These are phyloP conservation scores for Lathronympha strigana DNA, from an alignment of 2,888 invertebrate genomes.

Conservation along the genomic window DNA sequence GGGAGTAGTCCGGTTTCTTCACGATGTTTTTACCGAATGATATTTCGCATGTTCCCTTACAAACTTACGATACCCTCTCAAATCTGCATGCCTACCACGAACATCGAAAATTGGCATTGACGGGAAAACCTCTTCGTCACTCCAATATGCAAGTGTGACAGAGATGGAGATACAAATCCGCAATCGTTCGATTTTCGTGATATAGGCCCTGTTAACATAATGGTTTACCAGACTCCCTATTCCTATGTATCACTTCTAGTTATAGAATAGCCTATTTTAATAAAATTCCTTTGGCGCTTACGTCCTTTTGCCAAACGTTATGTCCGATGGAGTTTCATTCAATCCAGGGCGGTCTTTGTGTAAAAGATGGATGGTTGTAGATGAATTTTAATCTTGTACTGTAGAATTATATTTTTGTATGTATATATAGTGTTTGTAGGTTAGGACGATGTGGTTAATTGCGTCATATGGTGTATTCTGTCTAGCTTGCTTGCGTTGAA, in stretches of 20 bases:
- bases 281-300: neutral
- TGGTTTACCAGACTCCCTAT: neutral
- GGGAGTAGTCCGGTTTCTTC: too few relatives aligned
- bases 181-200: too few relatives aligned
- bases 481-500: too few relatives aligned
- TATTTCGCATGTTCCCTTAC: too few relatives aligned
- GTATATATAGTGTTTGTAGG: too few relatives aligned
- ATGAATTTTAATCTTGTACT: conserved; percentile 20
- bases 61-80: too few relatives aligned
- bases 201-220: too few relatives aligned
- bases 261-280: neutral
- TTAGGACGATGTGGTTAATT: too few relatives aligned
- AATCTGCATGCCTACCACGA: neutral
- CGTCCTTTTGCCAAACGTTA: neutral
- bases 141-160: neutral
- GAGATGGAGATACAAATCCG: too few relatives aligned
- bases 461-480: too few relatives aligned
- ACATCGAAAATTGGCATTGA: neutral
- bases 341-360: conserved; percentile 2
- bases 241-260: neutral
- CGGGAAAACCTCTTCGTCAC: neutral
- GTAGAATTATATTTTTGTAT: too few relatives aligned
- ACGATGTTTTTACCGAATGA: too few relatives aligned
- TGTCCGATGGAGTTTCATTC: conserved; percentile 8
- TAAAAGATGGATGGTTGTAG: conserved; percentile 11